Evolutionary conservation across 2,113 vertebrate species (phyloP).

Genomic region (Cromileptes altivelis): DNA sequence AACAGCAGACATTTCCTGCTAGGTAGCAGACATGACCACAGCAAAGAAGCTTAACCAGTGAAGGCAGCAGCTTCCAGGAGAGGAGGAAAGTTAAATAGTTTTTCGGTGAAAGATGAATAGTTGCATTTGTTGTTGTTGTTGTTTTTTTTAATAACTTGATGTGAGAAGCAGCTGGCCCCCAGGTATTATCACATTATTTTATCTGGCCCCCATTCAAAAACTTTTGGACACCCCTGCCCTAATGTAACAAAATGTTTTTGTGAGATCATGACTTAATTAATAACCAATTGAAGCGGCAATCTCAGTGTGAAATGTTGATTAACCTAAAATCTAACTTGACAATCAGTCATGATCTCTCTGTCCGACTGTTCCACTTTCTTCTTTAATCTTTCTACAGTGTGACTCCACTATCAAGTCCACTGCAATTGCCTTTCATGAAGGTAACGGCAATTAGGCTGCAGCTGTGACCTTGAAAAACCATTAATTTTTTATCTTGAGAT

Average conservation of each 20-base stretch:
- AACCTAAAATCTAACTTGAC: conserved; percentile 18
- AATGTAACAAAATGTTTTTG: not conserved
- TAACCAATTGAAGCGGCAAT: conserved; percentile 15
- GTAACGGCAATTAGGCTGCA: conserved; percentile 53
- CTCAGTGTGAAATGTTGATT: conserved; percentile 12
- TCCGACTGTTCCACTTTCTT: conserved; percentile 18
- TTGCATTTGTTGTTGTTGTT: no score
- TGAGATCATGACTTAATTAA: not conserved
- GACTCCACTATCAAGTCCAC: conserved; percentile 21
- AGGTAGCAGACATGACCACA: no score
- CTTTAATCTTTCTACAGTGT: conserved; percentile 29
- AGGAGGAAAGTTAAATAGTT: no score
- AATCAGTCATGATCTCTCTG: conserved; percentile 4
- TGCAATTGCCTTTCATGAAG: conserved; percentile 35
- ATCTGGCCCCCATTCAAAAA: no score
- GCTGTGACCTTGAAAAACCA: conserved; percentile 70
- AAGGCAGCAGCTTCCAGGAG: no score
- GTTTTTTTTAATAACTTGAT: no score
- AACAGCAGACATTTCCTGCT: no score
- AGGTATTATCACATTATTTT: no score
- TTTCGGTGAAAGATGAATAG: no score
- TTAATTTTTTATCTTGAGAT: conserved; percentile 62
- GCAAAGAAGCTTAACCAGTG: no score
- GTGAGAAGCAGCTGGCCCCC: no score
- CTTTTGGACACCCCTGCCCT: not conserved